Evolutionary conservation across 2,113 vertebrate species (phyloP), one percentile per base, ranked within the genome.

Genomic region (Ochotona princeps): DNA sequence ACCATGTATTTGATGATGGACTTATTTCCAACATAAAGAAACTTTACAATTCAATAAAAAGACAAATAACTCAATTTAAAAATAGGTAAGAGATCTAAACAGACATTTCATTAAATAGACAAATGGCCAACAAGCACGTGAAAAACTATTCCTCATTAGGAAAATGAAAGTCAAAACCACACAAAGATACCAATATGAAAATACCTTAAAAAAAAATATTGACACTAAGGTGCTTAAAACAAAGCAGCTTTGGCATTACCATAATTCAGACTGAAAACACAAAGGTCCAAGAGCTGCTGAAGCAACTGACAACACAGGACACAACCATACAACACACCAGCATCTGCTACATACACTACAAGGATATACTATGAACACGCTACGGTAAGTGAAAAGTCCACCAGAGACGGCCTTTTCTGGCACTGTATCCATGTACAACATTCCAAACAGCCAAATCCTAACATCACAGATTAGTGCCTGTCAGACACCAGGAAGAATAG

Each of bases 251-350:
- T 44, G 38, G 38, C 38, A 44, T 44, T 44, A 44, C 38, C 38
- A 44, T 44, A 44, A 44, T 44, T 3, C 38, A 78, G 54, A 28
- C 25, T 14, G 4, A 13, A 74, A 83, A 75, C 20, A 61, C 21
- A 85, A 92, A 81, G 63, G 10, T 25, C 30, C n/a, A 86, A 21
- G 73, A 76, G 80, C 5, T 72, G 79, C 92, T 38, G 51, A 89
- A 83, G 47, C 15, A 23, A 61, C 70, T 49, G 63, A 79, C 8
- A 79, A 84, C 92, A 84, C 23, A 32, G 78, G 21, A 49, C 21
- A 61, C 28, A 89, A 5, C 65, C 57, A 84, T 21, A 28, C 0
- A 32, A 47, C 1, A 44, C 38, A 44, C 38, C 38, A 44, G 38
- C 38, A 44, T 44, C 38, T 44, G 38, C 38, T 44, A 44, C 18